Evolutionary conservation across 2,888 invertebrate species (phyloP).

Genomic region (Stenurella melanura): DNA sequence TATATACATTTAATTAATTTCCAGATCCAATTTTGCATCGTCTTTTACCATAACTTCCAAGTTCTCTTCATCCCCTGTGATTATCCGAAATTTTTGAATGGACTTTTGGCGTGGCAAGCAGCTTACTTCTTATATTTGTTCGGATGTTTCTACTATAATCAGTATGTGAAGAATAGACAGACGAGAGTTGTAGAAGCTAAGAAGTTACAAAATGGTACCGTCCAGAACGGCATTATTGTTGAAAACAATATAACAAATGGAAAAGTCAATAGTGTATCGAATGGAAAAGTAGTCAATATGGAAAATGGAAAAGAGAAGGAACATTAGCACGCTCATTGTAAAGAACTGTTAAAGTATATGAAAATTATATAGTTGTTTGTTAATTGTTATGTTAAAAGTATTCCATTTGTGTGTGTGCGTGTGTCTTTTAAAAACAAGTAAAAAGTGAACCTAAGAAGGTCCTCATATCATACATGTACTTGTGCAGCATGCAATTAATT

Average conservation of each 20-base stretch:
- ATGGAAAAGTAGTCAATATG: not conserved
- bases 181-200: constrained; percentile 5
- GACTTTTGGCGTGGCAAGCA: constrained; percentile 80
- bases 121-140: constrained; percentile 86
- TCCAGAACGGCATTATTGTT: constrained; percentile 8
- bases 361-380: not conserved
- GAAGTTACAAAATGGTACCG: constrained; percentile 8
- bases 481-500: too few species aligned
- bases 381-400: not conserved
- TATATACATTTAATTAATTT: constrained; percentile 59
- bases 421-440: not conserved
- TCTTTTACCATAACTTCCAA: constrained; percentile 83
- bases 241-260: constrained; percentile 37
- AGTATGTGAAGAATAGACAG: constrained; percentile 74
- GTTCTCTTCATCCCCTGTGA: constrained; percentile 80
- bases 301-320: not conserved
- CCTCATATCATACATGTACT: too few species aligned
- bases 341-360: not conserved
- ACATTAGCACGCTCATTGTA: not conserved
- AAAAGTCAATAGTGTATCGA: not conserved
- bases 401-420: not conserved
- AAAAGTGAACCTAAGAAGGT: too few species aligned
- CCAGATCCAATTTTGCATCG: constrained; percentile 85
- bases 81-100: constrained; percentile 82
- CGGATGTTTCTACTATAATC: constrained; percentile 83